phyloP scores from a whole-genome alignment of 2,888 invertebrate species.

The Cancer borealis region DNA sequence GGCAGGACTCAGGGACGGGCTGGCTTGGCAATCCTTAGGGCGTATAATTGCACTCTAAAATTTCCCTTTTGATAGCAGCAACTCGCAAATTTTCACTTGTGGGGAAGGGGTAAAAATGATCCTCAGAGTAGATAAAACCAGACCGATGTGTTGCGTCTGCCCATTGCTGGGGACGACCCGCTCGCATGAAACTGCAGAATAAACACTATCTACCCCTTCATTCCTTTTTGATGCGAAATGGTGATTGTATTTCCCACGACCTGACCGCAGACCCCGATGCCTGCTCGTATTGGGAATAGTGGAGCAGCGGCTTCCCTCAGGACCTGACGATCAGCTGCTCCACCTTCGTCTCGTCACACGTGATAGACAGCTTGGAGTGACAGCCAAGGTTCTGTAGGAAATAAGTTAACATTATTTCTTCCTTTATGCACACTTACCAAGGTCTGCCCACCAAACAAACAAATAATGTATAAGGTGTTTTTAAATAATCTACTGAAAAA shows the following conservation, averaged over 20 bases:
- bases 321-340: too few relatives aligned
- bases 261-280: background rate
- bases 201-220: constrained; percentile 32
- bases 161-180: background rate
- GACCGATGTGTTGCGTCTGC: background rate
- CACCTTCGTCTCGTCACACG: too few relatives aligned
- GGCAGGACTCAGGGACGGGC: too few relatives aligned
- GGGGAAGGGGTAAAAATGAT: background rate
- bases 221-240: constrained; percentile 18
- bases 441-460: too few relatives aligned
- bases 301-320: background rate
- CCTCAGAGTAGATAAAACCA: background rate
- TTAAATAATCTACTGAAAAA: too few relatives aligned
- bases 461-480: too few relatives aligned
- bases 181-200: background rate
- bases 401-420: too few relatives aligned
- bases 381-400: too few relatives aligned
- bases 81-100: constrained; percentile 14
- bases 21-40: background rate
- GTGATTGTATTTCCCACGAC: background rate
- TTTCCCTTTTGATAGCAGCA: constrained; percentile 15
- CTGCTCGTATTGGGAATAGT: background rate
- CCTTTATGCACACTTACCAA: too few relatives aligned
- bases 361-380: too few relatives aligned
- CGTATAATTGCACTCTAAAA: constrained; percentile 2